These are phyloP conservation scores for Hermodice carunculata DNA, from an alignment of 2,888 invertebrate genomes.

Conservation along the genomic window DNA sequence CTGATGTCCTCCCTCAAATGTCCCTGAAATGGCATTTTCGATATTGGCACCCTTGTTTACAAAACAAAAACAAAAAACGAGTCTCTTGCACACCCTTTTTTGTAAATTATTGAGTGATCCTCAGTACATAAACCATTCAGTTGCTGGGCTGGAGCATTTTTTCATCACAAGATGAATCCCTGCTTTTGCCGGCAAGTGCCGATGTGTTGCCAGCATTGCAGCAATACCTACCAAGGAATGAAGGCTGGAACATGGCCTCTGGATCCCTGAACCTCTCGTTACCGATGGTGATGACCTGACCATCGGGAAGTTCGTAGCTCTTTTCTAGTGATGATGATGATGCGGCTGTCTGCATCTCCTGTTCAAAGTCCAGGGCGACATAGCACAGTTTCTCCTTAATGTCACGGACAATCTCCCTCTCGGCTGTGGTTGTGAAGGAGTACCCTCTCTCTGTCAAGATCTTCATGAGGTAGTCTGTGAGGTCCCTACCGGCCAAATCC, in stretches of 20 bases:
- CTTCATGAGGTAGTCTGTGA: conserved; percentile 18
- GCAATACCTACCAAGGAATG: conserved; percentile 65
- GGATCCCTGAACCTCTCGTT: conserved; percentile 66
- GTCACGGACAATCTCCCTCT: conserved; percentile 76
- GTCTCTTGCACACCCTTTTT: no score
- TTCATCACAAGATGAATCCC: no score
- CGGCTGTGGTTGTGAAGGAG: conserved; percentile 72
- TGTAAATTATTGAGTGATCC: no score
- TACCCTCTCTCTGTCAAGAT: conserved; percentile 72
- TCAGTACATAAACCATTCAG: no score
- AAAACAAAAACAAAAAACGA: no score
- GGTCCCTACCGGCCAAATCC: neutral
- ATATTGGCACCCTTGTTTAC: no score
- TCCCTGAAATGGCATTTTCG: no score
- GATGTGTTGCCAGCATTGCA: no score
- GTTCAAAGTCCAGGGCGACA: conserved; percentile 65
- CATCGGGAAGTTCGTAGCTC: conserved; percentile 66
- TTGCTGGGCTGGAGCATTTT: no score
- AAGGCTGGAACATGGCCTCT: conserved; percentile 64
- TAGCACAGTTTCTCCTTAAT: conserved; percentile 85
- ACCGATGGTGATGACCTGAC: conserved; percentile 67
- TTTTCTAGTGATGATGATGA: conserved; percentile 58
- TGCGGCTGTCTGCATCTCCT: conserved; percentile 62
- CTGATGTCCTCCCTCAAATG: no score
- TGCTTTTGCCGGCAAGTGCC: no score